phyloP scores from a whole-genome alignment of 2,888 invertebrate genomes.

The Villa cingulata region DNA sequence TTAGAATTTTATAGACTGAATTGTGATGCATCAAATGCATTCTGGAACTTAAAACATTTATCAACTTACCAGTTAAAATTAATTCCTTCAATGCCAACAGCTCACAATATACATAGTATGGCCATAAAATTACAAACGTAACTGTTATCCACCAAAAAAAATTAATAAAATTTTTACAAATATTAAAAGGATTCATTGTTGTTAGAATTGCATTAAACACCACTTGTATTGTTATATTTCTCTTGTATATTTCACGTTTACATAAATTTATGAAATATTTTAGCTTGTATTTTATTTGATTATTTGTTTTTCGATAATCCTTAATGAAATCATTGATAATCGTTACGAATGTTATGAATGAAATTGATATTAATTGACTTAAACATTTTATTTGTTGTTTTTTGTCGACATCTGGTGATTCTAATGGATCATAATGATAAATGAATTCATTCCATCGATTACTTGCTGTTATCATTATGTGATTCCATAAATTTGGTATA shows the following conservation, averaged over 20 bases:
- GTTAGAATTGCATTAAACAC: slow-evolving; percentile 31
- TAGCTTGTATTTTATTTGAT: slow-evolving; percentile 37
- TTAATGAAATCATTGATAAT: slow-evolving; percentile 48
- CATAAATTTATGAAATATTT: slow-evolving; percentile 37
- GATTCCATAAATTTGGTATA: slow-evolving; percentile 51
- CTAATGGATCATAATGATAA: slow-evolving; percentile 62
- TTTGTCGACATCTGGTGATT: slow-evolving; percentile 43
- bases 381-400: slow-evolving; percentile 23
- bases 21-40: too few relatives aligned
- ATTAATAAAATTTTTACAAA: slow-evolving; percentile 26
- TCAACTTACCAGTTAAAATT: slow-evolving; percentile 19
- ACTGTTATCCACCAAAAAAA: slow-evolving; percentile 27
- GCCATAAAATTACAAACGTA: slow-evolving; percentile 13
- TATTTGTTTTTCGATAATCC: slow-evolving; percentile 36
- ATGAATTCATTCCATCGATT: slow-evolving; percentile 72
- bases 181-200: slow-evolving; percentile 36
- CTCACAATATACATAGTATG: slow-evolving; percentile 26
- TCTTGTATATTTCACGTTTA: slow-evolving; percentile 28
- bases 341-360: slow-evolving; percentile 50
- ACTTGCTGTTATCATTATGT: slow-evolving; percentile 51
- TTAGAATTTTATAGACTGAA: too few relatives aligned
- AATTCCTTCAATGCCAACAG: slow-evolving; percentile 25
- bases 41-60: too few relatives aligned
- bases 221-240: slow-evolving; percentile 31
- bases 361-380: slow-evolving; percentile 41